Percentiles rank a stretch among this genome's conserved stretches.
Conservation (phyloP, 2,888 invertebrate genomes). For the Cyclophora punctaria region DNA sequence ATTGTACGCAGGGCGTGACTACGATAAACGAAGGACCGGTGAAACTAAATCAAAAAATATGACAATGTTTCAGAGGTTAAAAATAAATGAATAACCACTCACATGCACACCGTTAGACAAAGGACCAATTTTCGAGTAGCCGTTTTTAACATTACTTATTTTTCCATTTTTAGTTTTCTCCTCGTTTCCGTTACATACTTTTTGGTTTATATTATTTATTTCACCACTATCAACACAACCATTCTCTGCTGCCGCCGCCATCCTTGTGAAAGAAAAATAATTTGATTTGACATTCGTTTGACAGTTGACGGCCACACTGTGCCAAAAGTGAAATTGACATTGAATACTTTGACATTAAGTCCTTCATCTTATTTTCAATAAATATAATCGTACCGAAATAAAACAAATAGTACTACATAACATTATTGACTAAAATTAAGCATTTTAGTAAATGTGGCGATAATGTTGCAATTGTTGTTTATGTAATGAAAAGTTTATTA, state of each 20-base stretch:
- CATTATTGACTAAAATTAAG: no score
- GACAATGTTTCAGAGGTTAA: constrained; percentile 16
- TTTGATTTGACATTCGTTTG: no score
- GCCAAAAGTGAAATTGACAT: no score
- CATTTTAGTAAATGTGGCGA: no score
- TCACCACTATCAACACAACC: constrained; percentile 29
- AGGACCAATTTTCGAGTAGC: constrained; percentile 35
- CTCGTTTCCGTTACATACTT: constrained; percentile 34
- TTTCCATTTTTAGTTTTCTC: constrained; percentile 41
- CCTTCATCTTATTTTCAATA: no score
- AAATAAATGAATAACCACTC: constrained; percentile 40
- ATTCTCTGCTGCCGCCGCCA: constrained; percentile 40
- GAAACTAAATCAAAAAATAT: neutral
- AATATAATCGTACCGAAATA: no score
- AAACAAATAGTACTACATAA: no score
- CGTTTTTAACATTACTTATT: constrained; percentile 40
- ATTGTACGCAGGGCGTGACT: constrained; percentile 6
- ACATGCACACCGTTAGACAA: constrained; percentile 43
- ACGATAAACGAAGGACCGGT: neutral
- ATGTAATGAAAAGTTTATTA: no score
- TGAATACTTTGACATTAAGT: no score
- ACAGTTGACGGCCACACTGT: no score
- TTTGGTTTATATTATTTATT: constrained; percentile 18
- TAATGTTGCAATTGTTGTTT: no score
- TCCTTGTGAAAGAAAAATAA: constrained; percentile 26